Percentiles rank a stretch among this genome's conserved stretches.
Conservation (phyloP, 2,888 invertebrate species). For the Lamproptera curius region DNA sequence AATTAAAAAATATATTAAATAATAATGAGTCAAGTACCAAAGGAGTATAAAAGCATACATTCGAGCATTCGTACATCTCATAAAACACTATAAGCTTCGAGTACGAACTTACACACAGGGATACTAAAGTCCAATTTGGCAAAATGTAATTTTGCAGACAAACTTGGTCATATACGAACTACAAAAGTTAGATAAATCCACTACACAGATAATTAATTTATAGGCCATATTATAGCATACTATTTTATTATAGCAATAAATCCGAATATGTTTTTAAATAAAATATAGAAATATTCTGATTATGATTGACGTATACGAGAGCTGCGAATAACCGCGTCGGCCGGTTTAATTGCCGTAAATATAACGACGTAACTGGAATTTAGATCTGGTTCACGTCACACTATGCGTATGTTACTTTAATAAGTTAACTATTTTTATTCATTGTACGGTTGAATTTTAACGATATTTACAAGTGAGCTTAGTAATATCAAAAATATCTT, state of each 20-base stretch:
- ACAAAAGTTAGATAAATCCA: too few relatives aligned
- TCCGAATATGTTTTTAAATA: too few relatives aligned
- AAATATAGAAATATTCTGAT: conserved; percentile 37
- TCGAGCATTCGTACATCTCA: too few relatives aligned
- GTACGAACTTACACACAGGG: conserved; percentile 63
- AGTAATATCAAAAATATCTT: too few relatives aligned
- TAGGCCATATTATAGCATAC: too few relatives aligned
- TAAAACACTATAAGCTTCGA: conserved; percentile 45
- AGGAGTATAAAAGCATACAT: too few relatives aligned
- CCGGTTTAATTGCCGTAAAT: conserved; percentile 68
- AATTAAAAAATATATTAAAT: too few relatives aligned
- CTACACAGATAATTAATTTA: too few relatives aligned
- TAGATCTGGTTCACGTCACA: conserved; percentile 17
- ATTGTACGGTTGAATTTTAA: background rate
- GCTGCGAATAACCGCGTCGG: conserved; percentile 44
- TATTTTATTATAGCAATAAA: too few relatives aligned
- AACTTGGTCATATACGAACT: conserved; percentile 40
- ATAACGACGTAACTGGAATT: conserved; percentile 67
- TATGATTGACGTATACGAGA: conserved; percentile 35
- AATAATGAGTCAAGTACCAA: too few relatives aligned
- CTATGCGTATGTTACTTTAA: background rate
- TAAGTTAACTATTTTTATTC: background rate
- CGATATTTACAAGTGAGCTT: too few relatives aligned
- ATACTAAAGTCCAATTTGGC: conserved; percentile 55
- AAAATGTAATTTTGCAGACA: conserved; percentile 53